phyloP scores from a whole-genome alignment of 1,140 invertebrate genomes.

The Holcopasites calliopsidis region DNA sequence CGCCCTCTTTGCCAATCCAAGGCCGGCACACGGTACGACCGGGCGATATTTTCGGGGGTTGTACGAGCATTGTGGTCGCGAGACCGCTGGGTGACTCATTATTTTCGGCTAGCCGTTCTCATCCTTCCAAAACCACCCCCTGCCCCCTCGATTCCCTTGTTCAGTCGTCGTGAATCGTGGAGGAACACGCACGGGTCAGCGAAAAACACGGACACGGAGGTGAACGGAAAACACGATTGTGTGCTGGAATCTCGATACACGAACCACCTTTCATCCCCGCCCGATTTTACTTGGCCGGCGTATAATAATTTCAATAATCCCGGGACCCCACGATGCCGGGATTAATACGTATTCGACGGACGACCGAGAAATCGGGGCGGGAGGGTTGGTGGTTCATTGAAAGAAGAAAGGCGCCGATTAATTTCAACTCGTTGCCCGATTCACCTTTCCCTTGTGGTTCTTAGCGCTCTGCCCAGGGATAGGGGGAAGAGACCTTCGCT shows the following conservation, averaged over 20 bases:
- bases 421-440: slow-evolving; percentile 56
- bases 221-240: slow-evolving; percentile 48
- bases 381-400: slow-evolving; percentile 48
- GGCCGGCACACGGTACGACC: slow-evolving; percentile 50
- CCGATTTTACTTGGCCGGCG: slow-evolving; percentile 64
- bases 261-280: slow-evolving; percentile 15
- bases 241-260: slow-evolving; percentile 58
- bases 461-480: too few species aligned
- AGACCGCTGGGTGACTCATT: slow-evolving; percentile 72
- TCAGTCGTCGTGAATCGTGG: not conserved
- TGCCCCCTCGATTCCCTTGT: not conserved
- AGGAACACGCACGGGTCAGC: slow-evolving; percentile 26
- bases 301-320: slow-evolving; percentile 75
- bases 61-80: slow-evolving; percentile 57
- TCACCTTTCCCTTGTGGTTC: slow-evolving; percentile 1
- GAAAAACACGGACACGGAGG: slow-evolving; percentile 38
- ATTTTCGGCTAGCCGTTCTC: slow-evolving; percentile 72
- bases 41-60: slow-evolving; percentile 63
- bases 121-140: slow-evolving; percentile 53
- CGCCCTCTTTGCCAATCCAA: not conserved
- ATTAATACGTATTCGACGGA: slow-evolving; percentile 61
- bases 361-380: slow-evolving; percentile 12
- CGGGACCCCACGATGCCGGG: slow-evolving; percentile 58
- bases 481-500: not conserved
- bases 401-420: slow-evolving; percentile 61